A percentile compares a stretch with the other conserved stretches of the same genome.
phyloP scores from a whole-genome alignment of 2,888 invertebrate genomes.

The Eledone cirrhosa region DNA sequence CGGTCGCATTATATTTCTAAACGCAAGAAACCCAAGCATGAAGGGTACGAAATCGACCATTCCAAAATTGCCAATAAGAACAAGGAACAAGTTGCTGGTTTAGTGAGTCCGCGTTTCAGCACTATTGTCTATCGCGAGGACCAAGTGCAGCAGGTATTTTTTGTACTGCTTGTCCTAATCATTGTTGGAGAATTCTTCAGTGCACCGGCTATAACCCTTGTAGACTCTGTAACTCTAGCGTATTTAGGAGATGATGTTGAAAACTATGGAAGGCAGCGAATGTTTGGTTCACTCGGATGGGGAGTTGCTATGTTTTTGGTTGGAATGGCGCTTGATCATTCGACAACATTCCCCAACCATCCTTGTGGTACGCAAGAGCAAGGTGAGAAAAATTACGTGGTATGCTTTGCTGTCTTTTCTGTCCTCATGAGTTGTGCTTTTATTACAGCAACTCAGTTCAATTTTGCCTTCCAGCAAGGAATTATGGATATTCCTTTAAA shows the following conservation, averaged over 20 bases:
- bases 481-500: constrained; percentile 51
- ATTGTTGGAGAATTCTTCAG: constrained; percentile 97
- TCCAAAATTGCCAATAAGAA: constrained; percentile 51
- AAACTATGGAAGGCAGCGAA: constrained; percentile 91
- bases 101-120: constrained; percentile 84
- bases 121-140: constrained; percentile 87
- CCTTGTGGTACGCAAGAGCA: constrained; percentile 84
- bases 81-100: constrained; percentile 43
- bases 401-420: constrained; percentile 97
- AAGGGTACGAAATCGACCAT: constrained; percentile 43
- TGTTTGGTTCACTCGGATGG: constrained; percentile 99
- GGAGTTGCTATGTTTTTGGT: constrained; percentile 99
- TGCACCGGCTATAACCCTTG: constrained; percentile 91
- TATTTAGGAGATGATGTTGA: constrained; percentile 81
- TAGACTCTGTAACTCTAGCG: constrained; percentile 72
- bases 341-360: constrained; percentile 92
- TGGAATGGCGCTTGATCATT: constrained; percentile 85
- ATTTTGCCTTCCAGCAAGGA: constrained; percentile 67
- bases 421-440: constrained; percentile 95
- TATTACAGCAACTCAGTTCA: constrained; percentile 88
- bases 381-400: constrained; percentile 96
- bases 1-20: neutral
- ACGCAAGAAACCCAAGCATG: neutral
- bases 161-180: constrained; percentile 88
- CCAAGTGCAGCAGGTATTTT: constrained; percentile 95